These are phyloP conservation scores for Vulpes ferrilata DNA, from an alignment of 2,113 vertebrate genomes.

Conservation along the genomic window DNA sequence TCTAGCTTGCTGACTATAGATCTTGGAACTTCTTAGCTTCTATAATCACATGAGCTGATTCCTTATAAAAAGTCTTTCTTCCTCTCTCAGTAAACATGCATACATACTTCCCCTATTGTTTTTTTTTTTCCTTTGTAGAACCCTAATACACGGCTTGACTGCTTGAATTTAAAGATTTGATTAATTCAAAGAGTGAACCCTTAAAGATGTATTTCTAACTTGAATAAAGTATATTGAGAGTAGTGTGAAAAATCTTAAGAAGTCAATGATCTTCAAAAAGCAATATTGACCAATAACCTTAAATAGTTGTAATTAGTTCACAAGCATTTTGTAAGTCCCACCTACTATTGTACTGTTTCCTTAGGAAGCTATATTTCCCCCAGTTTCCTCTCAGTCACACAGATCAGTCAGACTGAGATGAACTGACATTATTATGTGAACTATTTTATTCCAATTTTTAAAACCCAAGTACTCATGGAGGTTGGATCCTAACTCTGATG, in stretches of 20 bases:
- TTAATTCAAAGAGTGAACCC: not conserved
- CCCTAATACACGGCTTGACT: not conserved
- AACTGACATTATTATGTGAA: not conserved
- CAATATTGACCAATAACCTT: not conserved
- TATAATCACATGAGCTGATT: not conserved
- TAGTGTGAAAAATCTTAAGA: not conserved
- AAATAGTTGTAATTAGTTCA: not conserved
- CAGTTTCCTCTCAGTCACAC: not conserved
- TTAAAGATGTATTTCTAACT: not conserved
- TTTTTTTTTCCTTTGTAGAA: not conserved
- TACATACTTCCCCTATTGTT: not conserved
- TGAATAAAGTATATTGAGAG: not conserved
- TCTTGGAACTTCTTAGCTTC: not conserved
- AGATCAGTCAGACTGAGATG: slow-evolving; percentile 15
- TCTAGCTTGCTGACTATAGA: not conserved
- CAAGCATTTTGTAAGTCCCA: not conserved
- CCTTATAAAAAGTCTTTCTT: not conserved
- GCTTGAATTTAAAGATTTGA: not conserved
- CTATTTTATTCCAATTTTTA: not conserved
- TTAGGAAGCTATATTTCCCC: not conserved
- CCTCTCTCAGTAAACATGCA: not conserved
- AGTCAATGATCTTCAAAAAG: not conserved
- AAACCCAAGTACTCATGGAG: not conserved
- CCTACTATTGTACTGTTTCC: not conserved
- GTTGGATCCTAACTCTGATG: not conserved